Evolutionary conservation across 2,113 vertebrate species (phyloP).

Genomic region (Mesitornis unicolor): DNA sequence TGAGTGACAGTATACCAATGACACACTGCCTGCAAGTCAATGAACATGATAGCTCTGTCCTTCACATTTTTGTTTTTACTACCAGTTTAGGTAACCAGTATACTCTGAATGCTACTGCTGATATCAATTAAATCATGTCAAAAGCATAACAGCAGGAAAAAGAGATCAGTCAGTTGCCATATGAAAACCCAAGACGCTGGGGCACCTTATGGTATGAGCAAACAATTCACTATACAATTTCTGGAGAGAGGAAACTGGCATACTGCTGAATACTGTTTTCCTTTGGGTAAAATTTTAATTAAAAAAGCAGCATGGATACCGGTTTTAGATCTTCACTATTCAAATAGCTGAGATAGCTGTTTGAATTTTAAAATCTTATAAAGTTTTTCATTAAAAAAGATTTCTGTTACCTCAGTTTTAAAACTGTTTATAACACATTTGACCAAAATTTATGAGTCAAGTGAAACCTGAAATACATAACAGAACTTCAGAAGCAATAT

Average conservation of each 20-base stretch:
- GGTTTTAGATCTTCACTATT: conserved; percentile 76
- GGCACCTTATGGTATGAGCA: conserved; percentile 79
- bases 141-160: conserved; percentile 71
- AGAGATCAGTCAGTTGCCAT: conserved; percentile 67
- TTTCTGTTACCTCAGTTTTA: conserved; percentile 46
- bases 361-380: conserved; percentile 75
- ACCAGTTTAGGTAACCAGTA: conserved; percentile 73
- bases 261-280: conserved; percentile 78
- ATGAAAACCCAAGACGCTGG: conserved; percentile 73
- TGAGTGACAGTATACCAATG: neutral
- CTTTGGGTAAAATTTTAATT: conserved; percentile 84
- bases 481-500: neutral
- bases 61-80: conserved; percentile 26
- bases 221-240: conserved; percentile 80
- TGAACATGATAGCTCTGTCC: neutral
- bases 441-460: neutral
- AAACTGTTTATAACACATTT: neutral
- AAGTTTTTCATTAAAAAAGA: conserved; percentile 29
- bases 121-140: conserved; percentile 78
- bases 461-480: neutral
- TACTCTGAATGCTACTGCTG: conserved; percentile 40
- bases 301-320: conserved; percentile 81
- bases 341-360: conserved; percentile 69
- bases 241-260: conserved; percentile 76
- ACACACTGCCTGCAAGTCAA: neutral